Base-by-base conservation (phyloP, 1,140 invertebrate species). In the Drosophila nasuta region DNA sequence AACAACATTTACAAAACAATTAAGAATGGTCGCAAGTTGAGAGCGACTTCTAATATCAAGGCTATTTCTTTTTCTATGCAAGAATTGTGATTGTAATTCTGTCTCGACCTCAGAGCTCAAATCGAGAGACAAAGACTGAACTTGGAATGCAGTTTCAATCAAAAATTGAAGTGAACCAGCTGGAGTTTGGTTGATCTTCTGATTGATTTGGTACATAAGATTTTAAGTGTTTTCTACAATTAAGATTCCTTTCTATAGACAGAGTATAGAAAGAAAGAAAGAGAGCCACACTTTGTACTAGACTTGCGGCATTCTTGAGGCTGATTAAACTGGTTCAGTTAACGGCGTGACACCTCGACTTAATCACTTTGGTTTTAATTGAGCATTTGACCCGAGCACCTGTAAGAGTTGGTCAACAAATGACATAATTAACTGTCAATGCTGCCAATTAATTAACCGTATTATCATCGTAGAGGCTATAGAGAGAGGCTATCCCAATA, bases 11-110 rank as follows among this genome's bases (percentile, higher is more conserved):
- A 41, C 17, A 41, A 8, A 54, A 56, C 35, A 45, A 54, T 41
- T 45, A 65, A 56, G 62, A 65, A 65, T 52, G 62, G 49, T 65
- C n/a, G 20, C 38, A 56, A 45, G 30, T 65, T 51, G 35, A 41
- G 49, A 56, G 62, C 49, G 62, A 45, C 62, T 28, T 33, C 62
- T 28, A 52, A 54, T 54, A 54, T 65, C 62, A 65, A 65, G 62
- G 62, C 25, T 65, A 65, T n/a, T 28, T 54, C 51, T 33, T 13
- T 54, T 65, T 54, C 35, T 38, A 10, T 10, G 10, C 8, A 13
- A 45, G 13, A 56, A 56, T 65, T 45, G 62, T 65, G 62, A 65
- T 65, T 65, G 62, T 52, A 54, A 54, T 20, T 64, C 33, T 11
- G 54, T 38, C 33, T 33, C 51, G 25, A 30, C 25, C 25, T 33